Conservation (phyloP, 2,888 invertebrate genomes). For the Xestobium rufovillosum region DNA sequence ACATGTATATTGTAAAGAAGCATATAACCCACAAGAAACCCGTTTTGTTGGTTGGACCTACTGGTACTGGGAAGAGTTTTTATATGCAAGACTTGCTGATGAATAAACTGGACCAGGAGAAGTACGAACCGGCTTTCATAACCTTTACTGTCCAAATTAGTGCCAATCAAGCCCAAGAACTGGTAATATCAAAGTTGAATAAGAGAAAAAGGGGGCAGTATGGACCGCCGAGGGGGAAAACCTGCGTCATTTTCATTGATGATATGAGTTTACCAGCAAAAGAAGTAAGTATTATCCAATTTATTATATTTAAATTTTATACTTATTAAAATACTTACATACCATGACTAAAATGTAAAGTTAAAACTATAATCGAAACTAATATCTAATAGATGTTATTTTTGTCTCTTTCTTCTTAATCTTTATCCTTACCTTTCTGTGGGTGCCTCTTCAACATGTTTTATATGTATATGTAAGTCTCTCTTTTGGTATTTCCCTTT, state of each 20-base stretch:
- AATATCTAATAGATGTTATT: too few species aligned
- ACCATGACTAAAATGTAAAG: too few species aligned
- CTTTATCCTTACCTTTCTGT: too few species aligned
- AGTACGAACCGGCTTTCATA: slow-evolving; percentile 68
- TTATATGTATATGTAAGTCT: too few species aligned
- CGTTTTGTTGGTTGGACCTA: slow-evolving; percentile 70
- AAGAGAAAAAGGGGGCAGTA: slow-evolving; percentile 66
- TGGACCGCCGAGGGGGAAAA: slow-evolving; percentile 68
- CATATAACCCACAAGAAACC: slow-evolving; percentile 66
- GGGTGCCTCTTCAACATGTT: too few species aligned
- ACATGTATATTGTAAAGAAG: slow-evolving; percentile 63
- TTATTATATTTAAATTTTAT: too few species aligned
- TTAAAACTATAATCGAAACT: too few species aligned
- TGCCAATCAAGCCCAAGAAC: slow-evolving; percentile 75
- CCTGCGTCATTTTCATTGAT: slow-evolving; percentile 72
- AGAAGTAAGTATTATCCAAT: too few species aligned
- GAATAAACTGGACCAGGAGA: slow-evolving; percentile 59
- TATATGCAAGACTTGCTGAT: slow-evolving; percentile 66
- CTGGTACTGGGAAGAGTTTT: slow-evolving; percentile 82
- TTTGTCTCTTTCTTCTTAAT: too few species aligned
- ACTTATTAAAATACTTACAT: too few species aligned
- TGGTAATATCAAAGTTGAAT: slow-evolving; percentile 61
- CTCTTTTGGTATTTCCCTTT: too few species aligned
- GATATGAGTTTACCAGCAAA: slow-evolving; percentile 84
- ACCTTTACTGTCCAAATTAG: slow-evolving; percentile 79